Evolutionary conservation across 2,797 vertebrate species (phyloP).

Genomic region (Argyrosomus regius): DNA sequence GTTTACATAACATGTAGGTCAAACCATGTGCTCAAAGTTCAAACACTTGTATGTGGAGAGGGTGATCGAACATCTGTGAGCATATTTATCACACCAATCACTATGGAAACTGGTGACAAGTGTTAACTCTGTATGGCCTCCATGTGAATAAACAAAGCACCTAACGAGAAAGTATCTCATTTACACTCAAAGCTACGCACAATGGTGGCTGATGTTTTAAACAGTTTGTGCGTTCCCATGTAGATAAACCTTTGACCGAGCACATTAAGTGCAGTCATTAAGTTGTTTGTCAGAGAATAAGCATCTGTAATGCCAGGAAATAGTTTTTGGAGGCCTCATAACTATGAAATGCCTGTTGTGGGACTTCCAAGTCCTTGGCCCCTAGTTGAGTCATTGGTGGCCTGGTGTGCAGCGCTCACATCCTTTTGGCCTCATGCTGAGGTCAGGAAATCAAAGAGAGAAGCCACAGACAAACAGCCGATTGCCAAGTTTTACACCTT

Average conservation of each 20-base stretch:
- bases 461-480: slow-evolving; percentile 80
- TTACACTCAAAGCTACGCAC: background rate
- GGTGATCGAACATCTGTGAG: slow-evolving; percentile 73
- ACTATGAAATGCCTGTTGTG: slow-evolving; percentile 57
- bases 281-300: slow-evolving; percentile 61
- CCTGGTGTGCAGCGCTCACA: slow-evolving; percentile 66
- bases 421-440: slow-evolving; percentile 66
- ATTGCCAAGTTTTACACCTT: slow-evolving; percentile 85
- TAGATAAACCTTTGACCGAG: slow-evolving; percentile 39
- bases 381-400: slow-evolving; percentile 60
- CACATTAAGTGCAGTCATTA: slow-evolving; percentile 49
- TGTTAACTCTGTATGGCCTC: slow-evolving; percentile 58
- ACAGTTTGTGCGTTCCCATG: slow-evolving; percentile 31
- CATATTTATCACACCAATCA: slow-evolving; percentile 68
- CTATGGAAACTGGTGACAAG: slow-evolving; percentile 65
- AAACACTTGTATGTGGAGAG: slow-evolving; percentile 57
- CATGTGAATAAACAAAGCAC: slow-evolving; percentile 75
- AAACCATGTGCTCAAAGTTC: slow-evolving; percentile 69
- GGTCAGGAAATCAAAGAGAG: slow-evolving; percentile 82
- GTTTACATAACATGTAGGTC: slow-evolving; percentile 75
- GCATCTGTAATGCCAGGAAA: slow-evolving; percentile 63
- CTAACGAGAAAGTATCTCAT: slow-evolving; percentile 36
- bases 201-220: slow-evolving; percentile 3
- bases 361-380: slow-evolving; percentile 65
- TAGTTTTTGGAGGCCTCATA: slow-evolving; percentile 54